These are phyloP conservation scores for Drosophila sordidapex DNA, from an alignment of 2,888 invertebrate genomes.

Conservation along the genomic window DNA sequence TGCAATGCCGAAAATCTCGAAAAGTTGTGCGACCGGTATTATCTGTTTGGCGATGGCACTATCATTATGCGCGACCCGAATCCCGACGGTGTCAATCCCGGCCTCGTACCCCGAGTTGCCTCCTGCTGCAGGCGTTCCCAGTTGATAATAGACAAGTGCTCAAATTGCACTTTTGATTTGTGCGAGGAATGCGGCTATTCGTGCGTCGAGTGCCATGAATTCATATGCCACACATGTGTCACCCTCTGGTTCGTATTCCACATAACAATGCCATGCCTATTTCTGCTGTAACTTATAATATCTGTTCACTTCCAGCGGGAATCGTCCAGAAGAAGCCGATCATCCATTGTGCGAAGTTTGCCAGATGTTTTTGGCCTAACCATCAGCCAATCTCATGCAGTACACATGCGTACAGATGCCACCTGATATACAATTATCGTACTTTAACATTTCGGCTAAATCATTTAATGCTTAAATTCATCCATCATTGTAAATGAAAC, in stretches of 20 bases:
- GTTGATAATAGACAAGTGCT: conserved; percentile 64
- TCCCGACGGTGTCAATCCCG: conserved; percentile 53
- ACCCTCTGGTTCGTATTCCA: conserved; percentile 72
- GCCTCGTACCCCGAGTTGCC: conserved; percentile 49
- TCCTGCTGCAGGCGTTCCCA: conserved; percentile 67
- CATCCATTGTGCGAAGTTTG: conserved; percentile 76
- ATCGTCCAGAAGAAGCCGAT: conserved; percentile 58
- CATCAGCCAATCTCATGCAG: background rate
- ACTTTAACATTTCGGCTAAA: background rate
- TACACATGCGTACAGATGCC: background rate
- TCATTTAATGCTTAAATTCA: background rate
- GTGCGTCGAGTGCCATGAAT: conserved; percentile 71
- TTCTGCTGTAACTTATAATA: background rate
- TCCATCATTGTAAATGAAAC: background rate
- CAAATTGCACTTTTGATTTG: conserved; percentile 68
- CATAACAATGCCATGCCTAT: background rate
- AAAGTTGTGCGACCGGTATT: conserved; percentile 58
- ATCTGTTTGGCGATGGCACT: conserved; percentile 70
- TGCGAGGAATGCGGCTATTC: conserved; percentile 81
- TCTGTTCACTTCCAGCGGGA: conserved; percentile 58
- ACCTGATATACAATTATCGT: background rate
- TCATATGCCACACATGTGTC: conserved; percentile 77
- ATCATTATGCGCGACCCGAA: conserved; percentile 64
- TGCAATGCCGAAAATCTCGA: background rate
- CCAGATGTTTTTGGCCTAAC: conserved; percentile 55